Base-by-base conservation (phyloP, 2,888 invertebrate species). In the Mactromeris polynyma region DNA sequence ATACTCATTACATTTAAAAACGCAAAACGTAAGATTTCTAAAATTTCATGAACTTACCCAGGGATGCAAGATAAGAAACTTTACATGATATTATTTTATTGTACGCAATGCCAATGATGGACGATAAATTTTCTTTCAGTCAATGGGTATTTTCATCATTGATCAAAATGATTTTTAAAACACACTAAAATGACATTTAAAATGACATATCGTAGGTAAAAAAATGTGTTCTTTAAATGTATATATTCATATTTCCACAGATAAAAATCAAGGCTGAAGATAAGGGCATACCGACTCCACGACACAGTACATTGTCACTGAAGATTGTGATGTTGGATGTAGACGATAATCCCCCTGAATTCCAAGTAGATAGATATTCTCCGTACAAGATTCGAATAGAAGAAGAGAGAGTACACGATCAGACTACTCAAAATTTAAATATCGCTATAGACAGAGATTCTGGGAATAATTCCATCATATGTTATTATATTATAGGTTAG, bases 401-500 rank as follows among this genome's bases (percentile, higher is more conserved):
- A 38, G 91, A 89, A 40, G 94, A 94, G 42, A 88, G 88, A 54
- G 94, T 95, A 80, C 94, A 94, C 40, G 86, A 91, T 36, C 86
- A 88, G 38, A 88, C 89, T 6, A 87, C 87, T 6, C 91, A 93
- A 17, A 93, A 93, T 58, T 94, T 95, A 36, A 93, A 92, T 87
- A 92, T 96, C 21, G 92, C 93, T 36, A 87, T 95, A 82, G 97
- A 97, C 31, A 98, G 98, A 94, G 98, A 98, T 94, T 97, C 98
- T 2, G 98, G 98, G 92, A 98, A 98, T 93, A 95, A 95, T 83
- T 97, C 98, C 81, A 98, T 98, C 89, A 98, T 99, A n/a, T 99
- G 99, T 96, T 99, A 99, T 96, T 99, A 98, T 95, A 98, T 99
- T 82, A 98, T 99, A n/a, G 98, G 98, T 96, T 80, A 93, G 95